Percentiles rank a stretch among this genome's conserved stretches.
phyloP scores from a whole-genome alignment of 2,113 vertebrate species.

The Phasianus colchicus region DNA sequence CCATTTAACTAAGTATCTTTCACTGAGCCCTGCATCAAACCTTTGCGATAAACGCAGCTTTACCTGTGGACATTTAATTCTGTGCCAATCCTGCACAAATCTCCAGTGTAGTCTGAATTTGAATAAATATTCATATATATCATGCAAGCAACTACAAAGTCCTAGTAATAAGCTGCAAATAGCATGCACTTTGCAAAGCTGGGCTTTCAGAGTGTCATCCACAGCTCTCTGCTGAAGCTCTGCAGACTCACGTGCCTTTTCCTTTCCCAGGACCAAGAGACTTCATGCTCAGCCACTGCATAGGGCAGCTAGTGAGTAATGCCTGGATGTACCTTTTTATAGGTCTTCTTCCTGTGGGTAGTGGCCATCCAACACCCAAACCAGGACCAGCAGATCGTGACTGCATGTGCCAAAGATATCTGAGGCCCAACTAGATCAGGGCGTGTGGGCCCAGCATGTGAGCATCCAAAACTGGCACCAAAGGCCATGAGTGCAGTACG shows the following conservation, averaged over 20 bases:
- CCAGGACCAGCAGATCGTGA: fast-evolving
- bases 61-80: neutral
- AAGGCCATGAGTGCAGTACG: neutral
- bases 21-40: neutral
- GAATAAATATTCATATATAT: neutral
- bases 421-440: neutral
- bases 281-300: neutral
- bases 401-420: neutral
- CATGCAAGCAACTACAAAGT: neutral
- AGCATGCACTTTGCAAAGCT: neutral
- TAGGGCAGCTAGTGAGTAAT: neutral
- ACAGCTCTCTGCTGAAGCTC: neutral
- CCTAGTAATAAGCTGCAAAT: neutral
- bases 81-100: neutral
- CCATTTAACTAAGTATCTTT: neutral
- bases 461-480: fast-evolving
- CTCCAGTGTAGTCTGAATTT: neutral
- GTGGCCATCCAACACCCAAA: neutral
- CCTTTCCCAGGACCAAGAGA: neutral
- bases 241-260: neutral
- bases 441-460: neutral
- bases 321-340: neutral
- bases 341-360: neutral
- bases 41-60: neutral
- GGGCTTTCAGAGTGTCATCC: neutral